Conservation (phyloP, 2,888 invertebrate genomes). For the Gastrophysa polygoni region DNA sequence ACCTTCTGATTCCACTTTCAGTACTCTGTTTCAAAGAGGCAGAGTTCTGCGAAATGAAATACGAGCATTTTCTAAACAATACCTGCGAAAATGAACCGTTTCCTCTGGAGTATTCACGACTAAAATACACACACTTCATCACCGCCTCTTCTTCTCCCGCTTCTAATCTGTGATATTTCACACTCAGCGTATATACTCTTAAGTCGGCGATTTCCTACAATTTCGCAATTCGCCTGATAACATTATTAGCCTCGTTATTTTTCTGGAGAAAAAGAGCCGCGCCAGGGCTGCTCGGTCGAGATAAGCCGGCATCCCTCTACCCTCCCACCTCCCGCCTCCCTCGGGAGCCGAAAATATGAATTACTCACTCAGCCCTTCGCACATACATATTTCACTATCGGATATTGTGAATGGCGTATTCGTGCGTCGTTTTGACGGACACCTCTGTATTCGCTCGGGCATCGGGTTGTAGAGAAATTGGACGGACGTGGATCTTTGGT, state of each 20-base stretch:
- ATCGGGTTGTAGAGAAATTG: neutral
- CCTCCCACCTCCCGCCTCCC: conserved; percentile 36
- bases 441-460: neutral
- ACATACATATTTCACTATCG: conserved; percentile 48
- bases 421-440: neutral
- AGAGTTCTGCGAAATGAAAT: no score
- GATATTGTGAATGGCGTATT: conserved; percentile 30
- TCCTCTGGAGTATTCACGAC: neutral
- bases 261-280: conserved; percentile 43
- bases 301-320: conserved; percentile 49
- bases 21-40: no score
- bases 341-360: conserved; percentile 46
- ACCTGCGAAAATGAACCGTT: neutral
- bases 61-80: neutral
- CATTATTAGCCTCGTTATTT: conserved; percentile 57
- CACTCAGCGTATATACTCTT: conserved; percentile 43
- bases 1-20: no score
- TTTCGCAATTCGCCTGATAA: conserved; percentile 51
- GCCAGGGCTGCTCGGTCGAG: conserved; percentile 49
- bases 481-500: no score
- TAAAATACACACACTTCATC: neutral
- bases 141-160: neutral
- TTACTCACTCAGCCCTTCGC: conserved; percentile 51
- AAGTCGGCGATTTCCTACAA: conserved; percentile 45
- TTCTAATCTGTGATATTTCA: conserved; percentile 45